Percentiles rank a stretch among this genome's conserved stretches.
These are phyloP conservation scores for Pollimyrus isidori DNA, from an alignment of 2,113 vertebrate genomes.

Conservation along the genomic window DNA sequence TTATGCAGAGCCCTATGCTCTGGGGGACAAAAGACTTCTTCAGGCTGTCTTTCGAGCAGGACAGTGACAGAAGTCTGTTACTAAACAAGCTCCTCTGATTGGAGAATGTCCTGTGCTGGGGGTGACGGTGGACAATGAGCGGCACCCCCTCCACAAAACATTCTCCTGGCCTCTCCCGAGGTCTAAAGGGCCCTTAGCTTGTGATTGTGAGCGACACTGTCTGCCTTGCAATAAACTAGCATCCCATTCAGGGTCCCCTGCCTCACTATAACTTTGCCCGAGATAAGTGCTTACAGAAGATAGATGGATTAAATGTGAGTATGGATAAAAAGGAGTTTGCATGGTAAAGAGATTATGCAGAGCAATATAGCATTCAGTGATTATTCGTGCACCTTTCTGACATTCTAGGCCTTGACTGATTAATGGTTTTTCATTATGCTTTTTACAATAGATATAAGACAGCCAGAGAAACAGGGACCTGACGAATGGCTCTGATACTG, in stretches of 20 bases:
- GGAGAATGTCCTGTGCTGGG: too few species aligned
- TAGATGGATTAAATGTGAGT: neutral
- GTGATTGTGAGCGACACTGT: neutral
- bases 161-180: too few species aligned
- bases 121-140: too few species aligned
- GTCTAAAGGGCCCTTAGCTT: neutral
- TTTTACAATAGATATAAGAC: neutral
- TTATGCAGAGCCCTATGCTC: too few species aligned
- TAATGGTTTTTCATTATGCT: neutral
- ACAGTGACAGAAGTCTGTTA: too few species aligned
- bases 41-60: too few species aligned
- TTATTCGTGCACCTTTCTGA: neutral
- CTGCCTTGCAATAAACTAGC: neutral
- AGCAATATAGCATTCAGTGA: neutral
- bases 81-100: too few species aligned
- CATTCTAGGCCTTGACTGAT: neutral
- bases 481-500: neutral
- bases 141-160: too few species aligned
- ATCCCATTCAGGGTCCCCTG: neutral
- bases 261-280: neutral
- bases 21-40: too few species aligned
- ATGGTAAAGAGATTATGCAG: neutral
- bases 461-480: neutral
- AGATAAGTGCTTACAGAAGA: neutral
- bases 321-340: neutral